Evolutionary conservation across 2,797 vertebrate genomes (phyloP), one percentile per base, ranked within the genome.

Genomic region (Rallus crepitans): DNA sequence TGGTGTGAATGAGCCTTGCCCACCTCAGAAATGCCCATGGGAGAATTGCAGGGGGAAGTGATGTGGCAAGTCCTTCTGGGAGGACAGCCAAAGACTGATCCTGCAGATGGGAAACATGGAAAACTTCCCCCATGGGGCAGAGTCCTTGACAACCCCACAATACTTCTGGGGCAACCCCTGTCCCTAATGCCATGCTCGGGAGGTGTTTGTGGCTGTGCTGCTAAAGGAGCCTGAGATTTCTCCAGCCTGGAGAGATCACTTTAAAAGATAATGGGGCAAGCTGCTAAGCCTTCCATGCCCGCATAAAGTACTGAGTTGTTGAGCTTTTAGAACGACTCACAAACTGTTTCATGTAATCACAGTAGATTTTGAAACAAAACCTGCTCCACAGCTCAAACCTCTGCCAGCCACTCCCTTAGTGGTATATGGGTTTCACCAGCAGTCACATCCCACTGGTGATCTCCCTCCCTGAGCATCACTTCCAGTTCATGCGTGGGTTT

Each of bases 331-430:
- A 89, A 50, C 23, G 7, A 24, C 17, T 63, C 48, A 13, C 4
- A 30, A 85, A 28, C 30, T 69, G 39, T 55, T 82, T 73, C 59
- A 82, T 37, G 25, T 59, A 90, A 87, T 87, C 53, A 52, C n/a
- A 70, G 15, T 12, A 82, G 42, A 72, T 89, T 91, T 89, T 80
- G 91, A 95, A 95, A 94, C 42, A 84, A 91, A 93, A 96, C 83
- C 71, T 94, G 83, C 81, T 96, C 59, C 71, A 55, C 83, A 84
- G 83, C 59, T 53, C 63, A 71, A 33, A 68, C 30, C 28, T 81
- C 66, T 0, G 0, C 25, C 81, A 76, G 63, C 59, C 87, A 69
- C 75, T 84, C 91, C 91, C 72, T 70, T 50, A 64, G 31, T 13
- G 53, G 64, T 7, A 25, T n/a, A 68, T 1, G 1, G 19, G 48